Conservation (phyloP, 2,888 invertebrate genomes). For the Nycteola revayana region DNA sequence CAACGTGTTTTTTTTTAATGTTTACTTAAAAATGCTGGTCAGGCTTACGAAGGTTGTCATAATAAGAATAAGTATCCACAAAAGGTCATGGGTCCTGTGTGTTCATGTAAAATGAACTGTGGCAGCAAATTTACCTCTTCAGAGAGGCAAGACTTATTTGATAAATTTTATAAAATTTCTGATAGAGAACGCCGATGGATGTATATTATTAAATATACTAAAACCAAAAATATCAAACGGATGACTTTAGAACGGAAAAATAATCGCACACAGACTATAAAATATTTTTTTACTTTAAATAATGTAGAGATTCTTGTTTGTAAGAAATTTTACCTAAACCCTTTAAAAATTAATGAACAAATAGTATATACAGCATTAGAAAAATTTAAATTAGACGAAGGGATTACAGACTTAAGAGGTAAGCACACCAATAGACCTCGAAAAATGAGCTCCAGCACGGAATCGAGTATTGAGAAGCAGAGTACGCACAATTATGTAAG, state of each 20-base stretch:
- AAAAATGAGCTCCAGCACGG: conserved; percentile 4
- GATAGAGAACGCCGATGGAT: conserved; percentile 20
- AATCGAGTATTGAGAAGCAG: conserved; percentile 3
- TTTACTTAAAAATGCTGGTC: conserved; percentile 11
- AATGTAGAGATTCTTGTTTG: conserved; percentile 7
- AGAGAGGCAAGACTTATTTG: conserved; percentile 8
- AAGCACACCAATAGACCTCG: conserved; percentile 12
- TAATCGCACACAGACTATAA: conserved; percentile 15
- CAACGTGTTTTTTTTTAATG: too few relatives aligned
- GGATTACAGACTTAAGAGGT: conserved; percentile 10
- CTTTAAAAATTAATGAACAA: conserved; percentile 9
- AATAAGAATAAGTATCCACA: conserved; percentile 6
- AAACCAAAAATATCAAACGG: conserved; percentile 10
- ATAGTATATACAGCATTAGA: conserved; percentile 10
- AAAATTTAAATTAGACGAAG: conserved; percentile 6
- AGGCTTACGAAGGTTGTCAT: conserved; percentile 7
- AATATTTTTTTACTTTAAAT: conserved; percentile 10
- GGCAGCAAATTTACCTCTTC: conserved; percentile 5
- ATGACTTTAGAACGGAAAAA: conserved; percentile 12
- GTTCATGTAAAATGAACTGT: conserved; percentile 13
- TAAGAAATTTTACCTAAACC: conserved; percentile 14
- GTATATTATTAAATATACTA: conserved; percentile 8
- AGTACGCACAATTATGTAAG: too few relatives aligned
- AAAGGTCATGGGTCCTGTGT: conserved; percentile 9
- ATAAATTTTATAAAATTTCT: conserved; percentile 15